These are phyloP conservation scores for Amphilophus citrinellus DNA, from an alignment of 2,113 vertebrate genomes.

Conservation along the genomic window DNA sequence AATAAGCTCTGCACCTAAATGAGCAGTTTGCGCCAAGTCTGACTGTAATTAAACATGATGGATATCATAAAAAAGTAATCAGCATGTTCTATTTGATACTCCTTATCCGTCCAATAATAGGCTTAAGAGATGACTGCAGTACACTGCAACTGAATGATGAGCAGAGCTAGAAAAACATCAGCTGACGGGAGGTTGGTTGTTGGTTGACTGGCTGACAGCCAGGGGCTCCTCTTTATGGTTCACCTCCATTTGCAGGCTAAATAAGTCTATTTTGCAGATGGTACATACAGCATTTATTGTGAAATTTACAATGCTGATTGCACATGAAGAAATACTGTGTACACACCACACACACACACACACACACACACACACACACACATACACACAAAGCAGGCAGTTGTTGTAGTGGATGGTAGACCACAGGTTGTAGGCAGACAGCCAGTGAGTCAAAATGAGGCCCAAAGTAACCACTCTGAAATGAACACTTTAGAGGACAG, in stretches of 20 bases:
- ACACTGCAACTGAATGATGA: conserved; percentile 21
- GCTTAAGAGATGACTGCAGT: conserved; percentile 17
- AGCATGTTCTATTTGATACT: conserved; percentile 9
- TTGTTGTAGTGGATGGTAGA: conserved; percentile 80
- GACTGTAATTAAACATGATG: conserved; percentile 51
- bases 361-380: conserved; percentile 10
- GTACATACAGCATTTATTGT: conserved; percentile 39
- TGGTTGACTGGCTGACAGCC: conserved; percentile 24
- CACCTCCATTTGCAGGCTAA: conserved; percentile 49
- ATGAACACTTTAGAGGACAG: conserved; percentile 88
- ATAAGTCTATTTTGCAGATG: conserved; percentile 32
- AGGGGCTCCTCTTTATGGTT: conserved; percentile 39
- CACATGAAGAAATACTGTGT: conserved; percentile 42
- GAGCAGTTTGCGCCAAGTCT: background rate
- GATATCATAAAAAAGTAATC: conserved; percentile 56
- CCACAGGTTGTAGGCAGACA: conserved; percentile 86
- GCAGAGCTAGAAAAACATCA: conserved; percentile 53
- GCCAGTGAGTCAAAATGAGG: conserved; percentile 84
- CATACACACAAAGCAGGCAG: conserved; percentile 31
- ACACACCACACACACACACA: conserved; percentile 30
- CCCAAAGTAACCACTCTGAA: conserved; percentile 85
- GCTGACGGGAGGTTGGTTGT: conserved; percentile 46
- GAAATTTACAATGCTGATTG: conserved; percentile 50
- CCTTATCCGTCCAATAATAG: conserved; percentile 33
- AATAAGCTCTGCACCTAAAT: conserved; percentile 16